Conservation (phyloP, 2,113 vertebrate species). For the Hippocampus barbouri region DNA sequence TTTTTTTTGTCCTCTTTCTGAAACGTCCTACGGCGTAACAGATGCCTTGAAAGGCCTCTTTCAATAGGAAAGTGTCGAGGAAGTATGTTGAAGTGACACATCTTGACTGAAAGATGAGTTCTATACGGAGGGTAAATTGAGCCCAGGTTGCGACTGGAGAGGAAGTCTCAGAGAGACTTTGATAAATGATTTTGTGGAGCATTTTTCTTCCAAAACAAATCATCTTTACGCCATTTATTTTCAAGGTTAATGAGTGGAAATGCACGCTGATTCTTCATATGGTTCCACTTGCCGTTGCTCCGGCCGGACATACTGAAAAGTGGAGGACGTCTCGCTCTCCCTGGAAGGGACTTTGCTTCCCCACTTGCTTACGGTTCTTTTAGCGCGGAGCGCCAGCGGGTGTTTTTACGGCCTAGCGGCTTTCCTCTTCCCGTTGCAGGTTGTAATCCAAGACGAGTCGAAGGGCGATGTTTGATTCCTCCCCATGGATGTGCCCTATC, state of each 20-base stretch:
- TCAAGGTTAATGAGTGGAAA: too few relatives aligned
- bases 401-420: not conserved
- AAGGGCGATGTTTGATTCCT: not conserved
- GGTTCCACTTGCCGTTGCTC: too few relatives aligned
- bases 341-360: not conserved
- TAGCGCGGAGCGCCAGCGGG: not conserved
- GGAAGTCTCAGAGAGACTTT: not conserved
- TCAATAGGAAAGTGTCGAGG: not conserved
- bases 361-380: not conserved
- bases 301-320: too few relatives aligned
- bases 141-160: not conserved
- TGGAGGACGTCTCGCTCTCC: not conserved
- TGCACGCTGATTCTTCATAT: too few relatives aligned
- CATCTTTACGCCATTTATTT: too few relatives aligned
- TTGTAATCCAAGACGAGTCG: not conserved
- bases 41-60: not conserved
- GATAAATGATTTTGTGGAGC: not conserved
- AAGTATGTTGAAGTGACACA: not conserved
- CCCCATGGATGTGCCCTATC: not conserved
- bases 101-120: not conserved
- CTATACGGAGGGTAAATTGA: not conserved
- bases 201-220: not conserved
- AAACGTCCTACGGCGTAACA: not conserved
- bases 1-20: not conserved
- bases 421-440: not conserved